These are phyloP conservation scores for Aspidiotus destructor DNA, from an alignment of 2,888 invertebrate species.

Conservation along the genomic window DNA sequence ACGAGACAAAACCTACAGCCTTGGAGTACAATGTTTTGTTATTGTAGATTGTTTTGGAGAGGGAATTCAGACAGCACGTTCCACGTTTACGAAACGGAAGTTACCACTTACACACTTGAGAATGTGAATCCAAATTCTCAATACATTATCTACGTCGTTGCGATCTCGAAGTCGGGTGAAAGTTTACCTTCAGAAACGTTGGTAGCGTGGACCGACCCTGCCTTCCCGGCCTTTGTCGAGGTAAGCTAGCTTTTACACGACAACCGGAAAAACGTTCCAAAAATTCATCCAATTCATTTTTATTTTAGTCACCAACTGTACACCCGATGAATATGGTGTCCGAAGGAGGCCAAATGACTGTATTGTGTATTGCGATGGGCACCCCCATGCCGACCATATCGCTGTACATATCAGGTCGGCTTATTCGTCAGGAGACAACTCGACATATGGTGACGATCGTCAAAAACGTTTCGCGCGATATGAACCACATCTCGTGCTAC, in stretches of 20 bases:
- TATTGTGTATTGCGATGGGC: slow-evolving; percentile 74
- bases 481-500: slow-evolving; percentile 78
- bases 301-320: slow-evolving; percentile 63
- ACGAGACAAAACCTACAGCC: neutral
- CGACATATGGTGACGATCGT: slow-evolving; percentile 80
- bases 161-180: slow-evolving; percentile 57
- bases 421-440: slow-evolving; percentile 73
- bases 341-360: slow-evolving; percentile 77
- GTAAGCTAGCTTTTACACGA: slow-evolving; percentile 42
- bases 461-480: slow-evolving; percentile 71
- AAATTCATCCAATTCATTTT: neutral
- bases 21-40: neutral
- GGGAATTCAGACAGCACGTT: slow-evolving; percentile 53
- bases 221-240: slow-evolving; percentile 77
- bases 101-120: slow-evolving; percentile 61
- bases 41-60: slow-evolving; percentile 58
- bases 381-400: slow-evolving; percentile 78
- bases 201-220: slow-evolving; percentile 78
- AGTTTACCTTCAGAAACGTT: slow-evolving; percentile 72
- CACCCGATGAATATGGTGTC: slow-evolving; percentile 73
- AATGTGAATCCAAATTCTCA: slow-evolving; percentile 68
- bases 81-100: slow-evolving; percentile 54
- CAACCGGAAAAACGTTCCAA: neutral
- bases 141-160: slow-evolving; percentile 67
- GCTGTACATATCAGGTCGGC: slow-evolving; percentile 63